phyloP scores from a whole-genome alignment of 2,113 vertebrate genomes.

The Phalacrocorax carbo region DNA sequence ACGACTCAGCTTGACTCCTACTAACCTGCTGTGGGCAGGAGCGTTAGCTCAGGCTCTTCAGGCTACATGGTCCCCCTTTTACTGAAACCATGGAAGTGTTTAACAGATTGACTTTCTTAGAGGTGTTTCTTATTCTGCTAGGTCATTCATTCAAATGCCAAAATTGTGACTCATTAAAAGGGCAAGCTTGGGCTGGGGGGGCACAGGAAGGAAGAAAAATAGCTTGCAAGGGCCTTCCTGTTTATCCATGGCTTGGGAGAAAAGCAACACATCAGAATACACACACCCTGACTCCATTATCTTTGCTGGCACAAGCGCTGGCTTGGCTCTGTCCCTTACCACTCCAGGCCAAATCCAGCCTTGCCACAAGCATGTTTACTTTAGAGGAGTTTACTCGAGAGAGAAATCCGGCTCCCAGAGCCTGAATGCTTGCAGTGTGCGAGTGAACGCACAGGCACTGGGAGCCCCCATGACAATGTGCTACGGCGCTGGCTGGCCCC shows the following conservation, averaged over 20 bases:
- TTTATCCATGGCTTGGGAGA: conserved; percentile 12
- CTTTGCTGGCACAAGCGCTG: neutral
- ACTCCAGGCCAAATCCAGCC: neutral
- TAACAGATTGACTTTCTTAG: neutral
- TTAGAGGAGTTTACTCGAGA: neutral
- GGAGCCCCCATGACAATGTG: neutral
- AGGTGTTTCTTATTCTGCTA: neutral
- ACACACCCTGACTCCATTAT: neutral
- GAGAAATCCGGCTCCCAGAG: neutral
- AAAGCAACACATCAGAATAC: neutral
- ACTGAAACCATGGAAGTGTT: neutral
- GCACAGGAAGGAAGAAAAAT: conserved; percentile 13
- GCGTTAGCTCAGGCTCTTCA: neutral
- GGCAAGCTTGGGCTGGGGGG: neutral
- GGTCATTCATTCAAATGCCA: neutral
- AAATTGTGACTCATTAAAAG: neutral
- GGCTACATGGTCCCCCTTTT: neutral
- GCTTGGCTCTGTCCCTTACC: neutral
- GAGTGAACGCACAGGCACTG: neutral
- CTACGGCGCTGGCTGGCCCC: neutral
- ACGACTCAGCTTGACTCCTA: neutral
- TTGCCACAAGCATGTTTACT: neutral
- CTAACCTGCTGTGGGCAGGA: neutral
- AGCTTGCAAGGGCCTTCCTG: conserved; percentile 31
- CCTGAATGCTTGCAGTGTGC: neutral